These are phyloP conservation scores for Tragelaphus strepsiceros DNA, from an alignment of 2,113 vertebrate species.

Conservation along the genomic window DNA sequence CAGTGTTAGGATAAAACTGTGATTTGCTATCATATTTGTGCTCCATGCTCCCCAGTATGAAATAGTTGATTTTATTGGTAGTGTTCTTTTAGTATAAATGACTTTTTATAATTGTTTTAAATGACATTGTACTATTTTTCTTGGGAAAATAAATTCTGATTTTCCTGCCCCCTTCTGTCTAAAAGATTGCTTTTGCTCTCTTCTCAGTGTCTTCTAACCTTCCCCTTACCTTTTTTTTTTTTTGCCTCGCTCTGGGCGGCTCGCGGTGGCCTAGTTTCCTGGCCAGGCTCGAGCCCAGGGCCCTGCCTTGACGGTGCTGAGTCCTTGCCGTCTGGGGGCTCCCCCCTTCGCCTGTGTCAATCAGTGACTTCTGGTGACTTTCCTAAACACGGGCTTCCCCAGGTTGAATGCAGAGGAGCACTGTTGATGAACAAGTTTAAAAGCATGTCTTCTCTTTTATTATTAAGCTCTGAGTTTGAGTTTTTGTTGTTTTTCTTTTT, in stretches of 20 bases:
- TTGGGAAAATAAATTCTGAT: neutral
- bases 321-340: neutral
- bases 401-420: neutral
- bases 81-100: neutral
- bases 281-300: neutral
- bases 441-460: neutral
- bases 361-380: neutral
- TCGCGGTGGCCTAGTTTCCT: neutral
- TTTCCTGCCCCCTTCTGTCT: neutral
- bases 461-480: neutral
- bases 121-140: neutral
- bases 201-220: neutral
- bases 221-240: neutral
- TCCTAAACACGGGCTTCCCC: neutral
- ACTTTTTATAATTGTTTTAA: neutral
- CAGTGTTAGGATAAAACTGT: neutral
- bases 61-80: neutral
- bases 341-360: accelerated
- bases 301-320: accelerated
- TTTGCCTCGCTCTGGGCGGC: neutral
- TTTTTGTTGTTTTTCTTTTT: neutral
- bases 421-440: neutral
- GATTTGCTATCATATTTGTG: neutral
- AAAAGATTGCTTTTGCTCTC: neutral
- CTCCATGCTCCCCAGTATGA: neutral